Base-by-base conservation (phyloP, 2,113 vertebrate genomes). In the Pachypanchax playfairii region DNA sequence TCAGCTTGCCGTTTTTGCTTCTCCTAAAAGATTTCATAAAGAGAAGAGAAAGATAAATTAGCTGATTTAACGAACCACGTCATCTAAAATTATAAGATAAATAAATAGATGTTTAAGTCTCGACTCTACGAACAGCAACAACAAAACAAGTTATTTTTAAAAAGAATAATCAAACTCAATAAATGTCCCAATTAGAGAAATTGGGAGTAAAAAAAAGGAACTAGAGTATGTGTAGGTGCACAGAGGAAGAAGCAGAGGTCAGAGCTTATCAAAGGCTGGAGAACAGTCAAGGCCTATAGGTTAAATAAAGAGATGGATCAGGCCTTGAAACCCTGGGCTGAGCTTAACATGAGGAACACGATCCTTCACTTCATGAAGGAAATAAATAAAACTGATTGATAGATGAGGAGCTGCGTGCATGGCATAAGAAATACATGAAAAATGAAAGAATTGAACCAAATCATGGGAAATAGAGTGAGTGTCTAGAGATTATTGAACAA, bases 1-100 rank as follows among this genome's bases (percentile, higher is more conserved):
- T 97, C 96, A 31, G 94, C 92, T 93, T 98, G 97, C 26, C 95
- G 88, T 92, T 97, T 98, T 80, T 96, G 91, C 89, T 98, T 99
- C 89, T 98, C 96, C 96, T 98, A 91, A 84, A 84, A 92, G 83
- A 88, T 70, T 68, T 77, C 75, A n/a, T n/a, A 20, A 65, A 11
- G 29, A 18, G 51, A 4, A 33, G 26, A 21, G 11, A 17, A 1
- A 35, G 17, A 3, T n/a, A 17, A 36, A 47, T 24, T 1, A 48
- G 17, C 4, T 14, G 2, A 15, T n/a, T 41, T 41, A n/a, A n/a
- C n/a, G 5, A 41, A 41, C 17, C 1, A 41, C 6, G n/a, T n/a
- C n/a, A n/a, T n/a, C n/a, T n/a, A n/a, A n/a, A n/a, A n/a, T n/a
- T n/a, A n/a, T n/a, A n/a, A n/a, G n/a, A n/a, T n/a, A n/a, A n/a